Evolutionary conservation across 2,888 invertebrate genomes (phyloP).

Genomic region (Thecophora atra): DNA sequence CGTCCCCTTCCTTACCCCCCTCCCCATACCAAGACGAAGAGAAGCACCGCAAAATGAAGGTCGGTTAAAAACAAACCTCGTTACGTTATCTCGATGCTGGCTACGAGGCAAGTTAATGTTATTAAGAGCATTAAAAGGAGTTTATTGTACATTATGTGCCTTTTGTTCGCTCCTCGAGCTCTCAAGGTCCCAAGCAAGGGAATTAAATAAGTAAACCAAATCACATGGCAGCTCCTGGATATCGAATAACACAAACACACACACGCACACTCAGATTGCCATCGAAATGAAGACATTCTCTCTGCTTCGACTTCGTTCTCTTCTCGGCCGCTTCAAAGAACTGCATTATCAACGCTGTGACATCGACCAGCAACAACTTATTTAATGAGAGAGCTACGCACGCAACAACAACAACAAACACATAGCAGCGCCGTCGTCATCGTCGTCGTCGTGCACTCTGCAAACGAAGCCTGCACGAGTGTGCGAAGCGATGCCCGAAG

Average conservation of each 20-base stretch:
- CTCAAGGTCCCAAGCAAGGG: not conserved
- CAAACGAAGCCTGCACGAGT: slow-evolving; percentile 28
- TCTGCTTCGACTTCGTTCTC: no score
- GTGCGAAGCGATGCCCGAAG: slow-evolving; percentile 20
- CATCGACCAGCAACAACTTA: slow-evolving; percentile 13
- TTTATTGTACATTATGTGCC: not conserved
- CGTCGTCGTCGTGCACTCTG: not conserved
- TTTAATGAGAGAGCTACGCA: slow-evolving; percentile 24
- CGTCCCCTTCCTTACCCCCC: not conserved
- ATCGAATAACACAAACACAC: slow-evolving; percentile 23
- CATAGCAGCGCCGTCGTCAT: not conserved
- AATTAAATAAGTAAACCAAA: not conserved
- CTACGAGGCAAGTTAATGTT: not conserved
- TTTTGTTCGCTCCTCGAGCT: not conserved
- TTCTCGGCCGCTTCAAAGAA: no score
- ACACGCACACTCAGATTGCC: not conserved
- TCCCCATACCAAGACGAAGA: no score
- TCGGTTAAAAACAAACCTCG: no score
- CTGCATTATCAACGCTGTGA: slow-evolving; percentile 10
- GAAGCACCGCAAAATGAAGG: no score
- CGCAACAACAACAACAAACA: not conserved
- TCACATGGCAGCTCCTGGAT: slow-evolving; percentile 4
- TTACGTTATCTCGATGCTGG: not conserved
- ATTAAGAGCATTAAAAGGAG: not conserved
- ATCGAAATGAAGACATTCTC: slow-evolving; percentile 23